Evolutionary conservation across 2,888 invertebrate species (phyloP), one percentile per base, ranked within the genome.

Genomic region (Crossocerus cetratus): DNA sequence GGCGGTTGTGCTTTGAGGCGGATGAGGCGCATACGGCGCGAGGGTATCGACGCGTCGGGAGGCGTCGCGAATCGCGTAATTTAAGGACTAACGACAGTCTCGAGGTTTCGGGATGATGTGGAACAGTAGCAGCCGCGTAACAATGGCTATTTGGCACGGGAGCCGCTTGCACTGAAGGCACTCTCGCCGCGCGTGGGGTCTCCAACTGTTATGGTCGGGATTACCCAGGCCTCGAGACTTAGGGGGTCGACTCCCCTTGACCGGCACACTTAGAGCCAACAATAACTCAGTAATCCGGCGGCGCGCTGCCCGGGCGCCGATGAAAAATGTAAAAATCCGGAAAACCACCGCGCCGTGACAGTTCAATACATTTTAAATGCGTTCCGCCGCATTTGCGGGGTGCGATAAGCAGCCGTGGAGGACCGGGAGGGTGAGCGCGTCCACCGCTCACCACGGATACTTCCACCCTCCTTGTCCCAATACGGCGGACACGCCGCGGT

Each of bases 361-460:
- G 89, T 89, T 89, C 89, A 89, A 90, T 90, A 90, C 90, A 90
- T 90, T 90, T 90, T 90, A 90, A 90, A 90, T 90, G 90, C 87
- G 89, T 89, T 89, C 86, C 88, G 86, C 85, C 86, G 89, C 86
- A 89, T 90, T 89, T 89, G 87, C 80, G 86, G 83, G 79, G 74
- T 74, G 74, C 86, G 86, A 86, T 87, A 86, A 87, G 86, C 84
- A 82, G 82, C 81, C 72, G 32, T 11, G 3, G 49, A 13, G 49
- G 14, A 11, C 8, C 16, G 18, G 44, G 16, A 49, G 14, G 16
- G n/a, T 49, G 49, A 3, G 3, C n/a, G 14, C 49, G 58, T 49
- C 49, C 49, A 49, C 49, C 49, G 49, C 49, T 49, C 49, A 16
- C 59, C 68, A 69, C 68, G 60, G 44, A 66, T 59, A n/a, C 68